A percentile compares a stretch with the other conserved stretches of the same genome.
Evolutionary conservation across 2,113 vertebrate genomes (phyloP).

Genomic region (Dromiciops gliroides): DNA sequence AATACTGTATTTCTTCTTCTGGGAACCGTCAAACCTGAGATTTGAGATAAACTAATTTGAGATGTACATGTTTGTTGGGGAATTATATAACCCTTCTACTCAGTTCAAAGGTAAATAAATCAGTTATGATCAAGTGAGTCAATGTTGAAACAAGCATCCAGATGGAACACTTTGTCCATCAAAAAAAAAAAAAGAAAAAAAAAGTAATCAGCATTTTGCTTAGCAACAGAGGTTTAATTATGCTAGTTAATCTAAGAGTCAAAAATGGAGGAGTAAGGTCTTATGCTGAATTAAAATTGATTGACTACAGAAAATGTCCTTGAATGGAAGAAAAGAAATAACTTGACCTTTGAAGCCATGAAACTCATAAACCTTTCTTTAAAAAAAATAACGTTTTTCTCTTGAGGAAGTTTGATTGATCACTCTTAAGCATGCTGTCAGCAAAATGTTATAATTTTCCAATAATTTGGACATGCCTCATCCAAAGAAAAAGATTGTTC

Average conservation of each 20-base stretch:
- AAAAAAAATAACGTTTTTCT: slow-evolving; percentile 59
- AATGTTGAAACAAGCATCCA: slow-evolving; percentile 61
- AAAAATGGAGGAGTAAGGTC: slow-evolving; percentile 66
- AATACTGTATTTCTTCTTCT: not conserved
- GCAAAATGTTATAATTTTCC: slow-evolving; percentile 62
- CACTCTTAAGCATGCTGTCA: slow-evolving; percentile 60
- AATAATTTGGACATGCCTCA: slow-evolving; percentile 19
- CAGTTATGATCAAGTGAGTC: slow-evolving; percentile 55
- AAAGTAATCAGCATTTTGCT: slow-evolving; percentile 75
- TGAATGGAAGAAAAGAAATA: slow-evolving; percentile 68
- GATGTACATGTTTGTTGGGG: not conserved
- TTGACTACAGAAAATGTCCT: slow-evolving; percentile 66
- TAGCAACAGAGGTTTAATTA: slow-evolving; percentile 76
- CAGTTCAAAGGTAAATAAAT: slow-evolving; percentile 67
- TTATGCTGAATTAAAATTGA: slow-evolving; percentile 76
- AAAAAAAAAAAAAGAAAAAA: slow-evolving; percentile 32
- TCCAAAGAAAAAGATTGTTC: slow-evolving; percentile 44
- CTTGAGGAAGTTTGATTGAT: slow-evolving; percentile 66
- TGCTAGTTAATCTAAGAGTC: slow-evolving; percentile 70
- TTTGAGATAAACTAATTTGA: not conserved
- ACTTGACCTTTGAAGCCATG: slow-evolving; percentile 65
- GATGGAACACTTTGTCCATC: slow-evolving; percentile 61
- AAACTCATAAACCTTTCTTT: slow-evolving; percentile 61
- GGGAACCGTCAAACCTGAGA: not conserved
- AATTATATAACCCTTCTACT: slow-evolving; percentile 44